Conservation (phyloP, 2,888 invertebrate genomes). For the Isotomurus palustris region DNA sequence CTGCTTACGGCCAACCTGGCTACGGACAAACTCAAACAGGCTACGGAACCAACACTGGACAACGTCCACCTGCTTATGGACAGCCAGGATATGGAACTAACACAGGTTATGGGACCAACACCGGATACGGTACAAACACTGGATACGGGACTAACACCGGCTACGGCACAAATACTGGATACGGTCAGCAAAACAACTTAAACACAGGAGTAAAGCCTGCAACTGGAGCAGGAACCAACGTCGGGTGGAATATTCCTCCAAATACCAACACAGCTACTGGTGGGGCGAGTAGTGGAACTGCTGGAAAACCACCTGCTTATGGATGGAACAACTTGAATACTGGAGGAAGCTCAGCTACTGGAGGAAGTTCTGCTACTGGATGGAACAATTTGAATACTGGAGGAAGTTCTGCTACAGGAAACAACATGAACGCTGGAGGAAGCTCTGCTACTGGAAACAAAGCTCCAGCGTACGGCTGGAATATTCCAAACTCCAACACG, state of each 20-base stretch:
- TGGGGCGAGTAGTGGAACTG: constrained; percentile 7
- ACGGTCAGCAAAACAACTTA: not conserved
- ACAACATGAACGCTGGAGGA: constrained; percentile 9
- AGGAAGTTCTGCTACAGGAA: constrained; percentile 10
- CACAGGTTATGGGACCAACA: constrained; percentile 12
- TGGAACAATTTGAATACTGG: constrained; percentile 23
- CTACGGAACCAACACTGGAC: constrained; percentile 12
- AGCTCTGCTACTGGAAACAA: constrained; percentile 14
- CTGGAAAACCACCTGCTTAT: constrained; percentile 6
- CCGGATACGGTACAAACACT: constrained; percentile 16
- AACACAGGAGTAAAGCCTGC: constrained; percentile 15
- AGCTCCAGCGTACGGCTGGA: constrained; percentile 28
- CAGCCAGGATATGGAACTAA: constrained; percentile 13
- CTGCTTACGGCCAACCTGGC: constrained; percentile 7
- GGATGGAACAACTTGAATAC: not conserved
- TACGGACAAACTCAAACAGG: not conserved
- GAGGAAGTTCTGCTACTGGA: constrained; percentile 16
- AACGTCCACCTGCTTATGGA: not conserved
- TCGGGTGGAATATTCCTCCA: constrained; percentile 35
- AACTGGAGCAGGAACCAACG: constrained; percentile 17
- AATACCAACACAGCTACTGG: constrained; percentile 12
- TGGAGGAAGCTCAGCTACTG: constrained; percentile 18
- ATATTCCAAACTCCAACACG: constrained; percentile 10
- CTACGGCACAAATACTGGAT: constrained; percentile 13
- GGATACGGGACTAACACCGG: constrained; percentile 23